Evolutionary conservation across 2,888 invertebrate genomes (phyloP).

Genomic region (Callyntrura sp.): DNA sequence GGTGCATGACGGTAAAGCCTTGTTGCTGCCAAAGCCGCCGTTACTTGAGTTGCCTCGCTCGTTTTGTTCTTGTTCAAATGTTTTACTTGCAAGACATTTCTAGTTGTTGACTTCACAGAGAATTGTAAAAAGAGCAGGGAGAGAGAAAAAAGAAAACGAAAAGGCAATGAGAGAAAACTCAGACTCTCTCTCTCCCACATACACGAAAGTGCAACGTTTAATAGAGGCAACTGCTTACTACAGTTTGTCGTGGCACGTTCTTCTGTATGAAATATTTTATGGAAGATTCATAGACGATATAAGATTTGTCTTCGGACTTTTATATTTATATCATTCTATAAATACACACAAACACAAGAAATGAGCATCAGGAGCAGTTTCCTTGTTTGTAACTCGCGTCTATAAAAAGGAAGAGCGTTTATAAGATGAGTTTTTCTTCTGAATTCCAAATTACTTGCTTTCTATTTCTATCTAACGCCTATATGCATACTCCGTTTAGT

Average conservation of each 20-base stretch:
- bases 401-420: constrained; percentile 43
- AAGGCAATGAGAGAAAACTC: not conserved
- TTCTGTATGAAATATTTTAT: constrained; percentile 32
- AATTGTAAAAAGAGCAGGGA: not conserved
- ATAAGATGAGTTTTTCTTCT: constrained; percentile 55
- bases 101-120: constrained; percentile 41
- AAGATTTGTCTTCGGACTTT: not conserved
- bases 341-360: constrained; percentile 2
- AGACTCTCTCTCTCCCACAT: too few relatives aligned
- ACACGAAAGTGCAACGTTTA: not conserved
- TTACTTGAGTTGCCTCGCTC: not conserved
- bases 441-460: constrained; percentile 51
- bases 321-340: constrained; percentile 16
- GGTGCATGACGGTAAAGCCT: constrained; percentile 52
- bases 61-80: constrained; percentile 42
- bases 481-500: too few relatives aligned
- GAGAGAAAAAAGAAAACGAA: not conserved
- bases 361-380: constrained; percentile 23
- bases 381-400: constrained; percentile 38
- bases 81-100: constrained; percentile 34
- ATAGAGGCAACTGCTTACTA: not conserved
- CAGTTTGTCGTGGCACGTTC: not conserved
- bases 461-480: too few relatives aligned
- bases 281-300: constrained; percentile 16
- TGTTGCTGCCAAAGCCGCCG: constrained; percentile 39